Conservation (phyloP, 2,797 vertebrate species). For the Mormyrus proboscirostris region DNA sequence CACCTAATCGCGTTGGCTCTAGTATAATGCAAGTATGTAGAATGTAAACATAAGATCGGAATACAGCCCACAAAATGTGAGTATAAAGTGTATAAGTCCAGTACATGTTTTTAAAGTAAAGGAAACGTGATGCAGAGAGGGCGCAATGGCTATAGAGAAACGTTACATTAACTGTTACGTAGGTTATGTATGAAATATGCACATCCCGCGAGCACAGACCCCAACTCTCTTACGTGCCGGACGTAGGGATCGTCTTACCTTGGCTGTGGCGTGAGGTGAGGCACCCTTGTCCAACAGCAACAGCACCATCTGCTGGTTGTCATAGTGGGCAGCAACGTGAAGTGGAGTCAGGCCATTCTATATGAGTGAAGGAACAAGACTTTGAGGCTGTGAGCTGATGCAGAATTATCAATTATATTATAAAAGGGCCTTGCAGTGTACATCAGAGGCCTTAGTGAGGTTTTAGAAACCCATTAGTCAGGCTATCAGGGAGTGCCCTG, state of each 20-base stretch:
- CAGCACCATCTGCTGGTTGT: conserved; percentile 58
- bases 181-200: not conserved
- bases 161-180: not conserved
- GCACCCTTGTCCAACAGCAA: conserved; percentile 67
- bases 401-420: not conserved
- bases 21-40: not conserved
- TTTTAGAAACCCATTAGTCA: not conserved
- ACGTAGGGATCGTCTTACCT: not conserved
- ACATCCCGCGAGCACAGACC: not conserved
- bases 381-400: not conserved
- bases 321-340: not conserved
- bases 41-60: not conserved
- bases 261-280: conserved; percentile 1
- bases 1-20: not conserved
- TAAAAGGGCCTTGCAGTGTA: not conserved
- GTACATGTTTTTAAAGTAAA: not conserved
- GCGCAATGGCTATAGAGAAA: not conserved
- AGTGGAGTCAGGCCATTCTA: not conserved
- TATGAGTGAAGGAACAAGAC: not conserved
- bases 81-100: not conserved
- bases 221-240: too few relatives aligned
- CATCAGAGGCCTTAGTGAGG: not conserved
- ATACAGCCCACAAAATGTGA: not conserved
- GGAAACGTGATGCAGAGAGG: not conserved
- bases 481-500: not conserved